Conservation (phyloP, 2,113 vertebrate genomes). For the Pachypanchax playfairii region DNA sequence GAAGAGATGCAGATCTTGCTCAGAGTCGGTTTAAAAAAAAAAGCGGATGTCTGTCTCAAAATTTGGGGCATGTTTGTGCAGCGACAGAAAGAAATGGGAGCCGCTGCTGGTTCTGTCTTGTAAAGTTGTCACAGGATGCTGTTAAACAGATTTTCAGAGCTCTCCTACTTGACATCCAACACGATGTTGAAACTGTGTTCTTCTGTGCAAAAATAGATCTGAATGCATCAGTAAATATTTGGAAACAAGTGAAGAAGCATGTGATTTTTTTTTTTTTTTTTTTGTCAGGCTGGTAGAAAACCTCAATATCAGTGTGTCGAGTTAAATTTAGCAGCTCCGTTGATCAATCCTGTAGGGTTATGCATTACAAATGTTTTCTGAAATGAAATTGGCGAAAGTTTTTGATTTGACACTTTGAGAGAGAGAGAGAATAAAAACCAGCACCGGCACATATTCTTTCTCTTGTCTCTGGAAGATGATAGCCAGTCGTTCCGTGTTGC, state of each 20-base stretch:
- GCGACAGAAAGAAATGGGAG: neutral
- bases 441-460: neutral
- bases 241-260: constrained; percentile 16
- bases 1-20: no score
- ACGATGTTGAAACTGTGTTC: constrained; percentile 18
- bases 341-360: neutral
- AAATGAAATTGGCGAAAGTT: neutral
- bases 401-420: neutral
- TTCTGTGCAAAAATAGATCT: constrained; percentile 58
- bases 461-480: neutral
- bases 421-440: neutral
- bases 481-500: neutral
- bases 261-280: constrained; percentile 46
- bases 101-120: constrained; percentile 28
- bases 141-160: constrained; percentile 28
- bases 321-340: constrained; percentile 24
- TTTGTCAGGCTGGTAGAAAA: constrained; percentile 23
- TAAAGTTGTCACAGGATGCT: constrained; percentile 28
- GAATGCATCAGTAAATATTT: constrained; percentile 51
- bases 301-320: constrained; percentile 3
- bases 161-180: constrained; percentile 24
- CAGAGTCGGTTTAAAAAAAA: neutral
- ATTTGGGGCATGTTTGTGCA: constrained; percentile 6
- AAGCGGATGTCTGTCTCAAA: constrained; percentile 8
- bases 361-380: neutral